Evolutionary conservation across 2,113 vertebrate genomes (phyloP), one percentile per base, ranked within the genome.

Genomic region (Sapayoa aenigma): DNA sequence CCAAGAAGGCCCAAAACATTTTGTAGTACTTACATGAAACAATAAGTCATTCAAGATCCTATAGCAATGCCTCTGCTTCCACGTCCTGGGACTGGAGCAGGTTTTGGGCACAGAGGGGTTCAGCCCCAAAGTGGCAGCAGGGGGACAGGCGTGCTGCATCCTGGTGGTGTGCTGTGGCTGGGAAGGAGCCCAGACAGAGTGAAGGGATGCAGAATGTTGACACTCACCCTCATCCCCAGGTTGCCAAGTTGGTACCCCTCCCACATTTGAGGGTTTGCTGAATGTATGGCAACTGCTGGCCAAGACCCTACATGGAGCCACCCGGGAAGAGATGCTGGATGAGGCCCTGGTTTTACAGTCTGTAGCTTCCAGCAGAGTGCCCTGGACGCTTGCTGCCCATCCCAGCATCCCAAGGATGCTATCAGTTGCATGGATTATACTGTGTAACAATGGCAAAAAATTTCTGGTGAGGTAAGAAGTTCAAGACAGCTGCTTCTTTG

Each of bases 161-260:
- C 20, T 17, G 41, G 13, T 58, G 68, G n/a, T 3, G 0, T 58
- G 37, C 28, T 53, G 76, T 9, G 2, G 21, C 41, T 10, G 6
- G 25, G 35, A 27, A 53, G 35, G 49, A 77, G 14, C 84, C 47
- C 35, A 6, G 22, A 46, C 1, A 2, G 22, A 23, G 9, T 23
- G 42, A 56, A 30, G 72, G 27, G 31, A 4, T 27, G 22, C n/a
- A 44, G 42, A 3, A 1, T 25, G 39, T 28, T 23, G 59, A 28
- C 22, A 7, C 24, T 65, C 2, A 0, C n/a, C 30, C n/a, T 52
- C 9, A 11, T 33, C 17, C 3, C 5, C 3, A 0, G 35, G 12
- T 5, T 72, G 37, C 39, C 52, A 17, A 19, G 18, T 19, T 41
- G 42, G 30, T 37, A 7, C 9, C 35, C 12, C 12, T 59, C 6